These are phyloP conservation scores for Himalopsyche tibetana DNA, from an alignment of 2,888 invertebrate species.

Conservation along the genomic window DNA sequence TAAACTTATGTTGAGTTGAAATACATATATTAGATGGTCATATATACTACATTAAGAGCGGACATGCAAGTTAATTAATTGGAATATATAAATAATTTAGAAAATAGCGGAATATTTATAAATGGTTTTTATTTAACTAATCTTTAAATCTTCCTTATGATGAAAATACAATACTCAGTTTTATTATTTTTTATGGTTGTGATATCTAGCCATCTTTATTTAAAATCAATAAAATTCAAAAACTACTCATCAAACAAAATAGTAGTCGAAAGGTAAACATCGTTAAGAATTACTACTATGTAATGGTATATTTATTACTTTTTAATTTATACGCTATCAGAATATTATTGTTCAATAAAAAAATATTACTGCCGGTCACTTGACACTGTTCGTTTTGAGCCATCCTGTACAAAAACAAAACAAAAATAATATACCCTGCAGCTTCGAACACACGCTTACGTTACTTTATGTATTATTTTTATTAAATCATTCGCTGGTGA, in stretches of 20 bases:
- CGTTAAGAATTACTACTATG: not conserved
- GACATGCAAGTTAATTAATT: too few species aligned
- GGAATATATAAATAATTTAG: too few species aligned
- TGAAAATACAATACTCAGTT: too few species aligned
- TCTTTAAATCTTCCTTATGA: too few species aligned
- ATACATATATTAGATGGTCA: too few species aligned
- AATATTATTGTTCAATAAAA: constrained; percentile 21
- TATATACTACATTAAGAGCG: too few species aligned
- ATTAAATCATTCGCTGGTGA: not conserved
- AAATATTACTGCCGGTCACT: constrained; percentile 24
- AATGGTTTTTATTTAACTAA: too few species aligned
- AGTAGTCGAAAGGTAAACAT: not conserved
- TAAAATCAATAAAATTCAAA: not conserved
- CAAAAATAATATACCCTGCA: constrained; percentile 28
- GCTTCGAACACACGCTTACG: constrained; percentile 28
- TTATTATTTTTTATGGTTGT: too few species aligned
- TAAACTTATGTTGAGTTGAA: too few species aligned
- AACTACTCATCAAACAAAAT: not conserved
- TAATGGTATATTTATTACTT: constrained; percentile 24
- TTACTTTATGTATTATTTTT: constrained; percentile 29
- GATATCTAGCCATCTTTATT: too few species aligned
- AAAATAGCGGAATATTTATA: too few species aligned
- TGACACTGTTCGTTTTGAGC: constrained; percentile 20
- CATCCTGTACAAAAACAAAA: constrained; percentile 26
- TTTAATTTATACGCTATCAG: not conserved